Base-by-base conservation (phyloP, 2,113 vertebrate species). In the Corythornis vintsioides region DNA sequence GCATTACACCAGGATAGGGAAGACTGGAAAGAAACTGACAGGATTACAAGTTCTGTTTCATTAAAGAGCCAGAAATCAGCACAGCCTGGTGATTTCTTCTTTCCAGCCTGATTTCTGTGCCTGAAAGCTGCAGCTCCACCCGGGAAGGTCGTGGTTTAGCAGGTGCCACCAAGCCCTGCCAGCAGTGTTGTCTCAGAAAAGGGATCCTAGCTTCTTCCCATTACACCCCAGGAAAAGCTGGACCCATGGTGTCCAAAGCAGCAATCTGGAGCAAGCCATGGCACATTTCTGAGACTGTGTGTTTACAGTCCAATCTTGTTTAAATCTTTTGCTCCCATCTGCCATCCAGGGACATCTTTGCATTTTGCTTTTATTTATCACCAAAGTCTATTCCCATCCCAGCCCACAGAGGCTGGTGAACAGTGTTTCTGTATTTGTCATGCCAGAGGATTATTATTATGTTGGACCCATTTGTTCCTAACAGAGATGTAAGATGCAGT, bases 401-500 rank as follows among this genome's bases (percentile, higher is more conserved):
- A 94, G 64, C 53, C 53, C 66, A 52, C 19, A 74, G 76, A 72
- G 61, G n/a, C 70, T 57, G 33, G 50, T 19, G 43, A 89, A 67
- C 47, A 71, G 18, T 2, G 20, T 73, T 70, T 26, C 70, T 48
- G 71, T 86, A 61, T 78, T 69, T 28, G 89, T 89, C 63, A 69
- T 79, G 92, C 94, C 90, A 88, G 91, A 86, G 90, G 61, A 33
- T 6, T 50, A 81, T 94, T 95, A 91, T 92, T 91, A 76, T 10
- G 29, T 64, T 60, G 60, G 95, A 88, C 63, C 52, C 69, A 73
- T 94, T 89, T 90, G 88, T 96, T 83, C 93, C 70, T 67, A 88
- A 95, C 42, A n/a, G 70, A 94, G 61, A 96, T 65, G 35, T 56
- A 90, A 94, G 85, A 95, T 73, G 70, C 71, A 90, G 91, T 88